phyloP scores from a whole-genome alignment of 2,113 vertebrate genomes.

The Oryzias celebensis region DNA sequence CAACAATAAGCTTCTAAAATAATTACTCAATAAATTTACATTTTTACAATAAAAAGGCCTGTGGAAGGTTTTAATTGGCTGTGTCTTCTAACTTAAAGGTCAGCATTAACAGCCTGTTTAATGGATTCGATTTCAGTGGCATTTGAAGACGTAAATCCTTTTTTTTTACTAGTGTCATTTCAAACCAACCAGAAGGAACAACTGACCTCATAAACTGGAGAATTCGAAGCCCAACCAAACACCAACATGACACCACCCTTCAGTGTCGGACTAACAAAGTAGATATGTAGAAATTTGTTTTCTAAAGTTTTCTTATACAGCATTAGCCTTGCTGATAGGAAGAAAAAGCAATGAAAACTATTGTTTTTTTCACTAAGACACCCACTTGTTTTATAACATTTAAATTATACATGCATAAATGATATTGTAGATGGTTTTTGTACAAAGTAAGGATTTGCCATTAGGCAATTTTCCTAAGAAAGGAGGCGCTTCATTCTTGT shows the following conservation, averaged over 20 bases:
- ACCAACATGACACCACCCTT: neutral
- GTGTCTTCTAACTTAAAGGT: neutral
- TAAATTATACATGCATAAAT: too few species aligned
- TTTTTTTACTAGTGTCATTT: conserved; percentile 34
- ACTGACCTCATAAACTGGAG: conserved; percentile 43
- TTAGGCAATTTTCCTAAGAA: conserved; percentile 4
- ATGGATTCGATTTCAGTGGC: neutral
- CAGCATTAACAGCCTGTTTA: neutral
- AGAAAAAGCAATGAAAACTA: too few species aligned
- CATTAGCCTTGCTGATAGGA: too few species aligned
- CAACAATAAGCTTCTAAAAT: conserved; percentile 4
- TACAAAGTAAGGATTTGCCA: conserved; percentile 1
- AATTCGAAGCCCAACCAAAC: neutral
- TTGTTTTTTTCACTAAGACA: too few species aligned
- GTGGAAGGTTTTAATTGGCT: neutral
- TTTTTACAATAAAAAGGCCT: too few species aligned
- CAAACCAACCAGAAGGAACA: conserved; percentile 29
- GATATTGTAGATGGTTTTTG: neutral
- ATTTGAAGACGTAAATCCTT: conserved; percentile 31
- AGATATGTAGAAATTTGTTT: too few species aligned
- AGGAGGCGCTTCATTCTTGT: conserved; percentile 27
- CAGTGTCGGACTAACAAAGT: too few species aligned
- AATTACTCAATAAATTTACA: neutral
- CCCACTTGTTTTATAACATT: too few species aligned
- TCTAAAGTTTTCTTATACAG: too few species aligned